Percentiles rank a stretch among this genome's conserved stretches.
These are phyloP conservation scores for Gallinago nigripennis DNA, from an alignment of 2,797 vertebrate genomes.

Conservation along the genomic window DNA sequence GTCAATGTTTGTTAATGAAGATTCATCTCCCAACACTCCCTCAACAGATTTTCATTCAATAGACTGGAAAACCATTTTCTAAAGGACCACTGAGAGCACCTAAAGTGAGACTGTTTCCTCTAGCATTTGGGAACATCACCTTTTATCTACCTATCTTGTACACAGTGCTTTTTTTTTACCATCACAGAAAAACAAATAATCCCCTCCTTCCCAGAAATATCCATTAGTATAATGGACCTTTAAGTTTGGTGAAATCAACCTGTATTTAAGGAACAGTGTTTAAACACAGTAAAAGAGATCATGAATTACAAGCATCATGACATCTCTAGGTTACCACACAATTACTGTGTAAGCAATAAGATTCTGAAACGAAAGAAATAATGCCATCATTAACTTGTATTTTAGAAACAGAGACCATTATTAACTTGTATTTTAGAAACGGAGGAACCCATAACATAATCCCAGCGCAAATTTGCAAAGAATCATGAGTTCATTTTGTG, in stretches of 20 bases:
- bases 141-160: conserved; percentile 2
- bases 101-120: background rate
- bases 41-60: background rate
- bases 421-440: background rate
- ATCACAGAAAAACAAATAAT: conserved; percentile 4
- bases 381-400: background rate
- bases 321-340: background rate
- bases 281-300: background rate
- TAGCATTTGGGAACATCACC: background rate
- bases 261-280: conserved; percentile 17
- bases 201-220: background rate
- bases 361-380: background rate
- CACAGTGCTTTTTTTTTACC: background rate
- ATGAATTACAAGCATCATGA: conserved; percentile 14
- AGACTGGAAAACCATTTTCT: conserved; percentile 8
- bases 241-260: background rate
- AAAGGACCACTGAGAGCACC: background rate
- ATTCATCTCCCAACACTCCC: conserved; percentile 19
- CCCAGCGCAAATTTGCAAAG: conserved; percentile 15
- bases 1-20: conserved; percentile 10
- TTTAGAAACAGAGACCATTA: background rate
- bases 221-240: background rate
- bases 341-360: background rate
- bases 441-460: background rate
- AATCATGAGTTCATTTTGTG: conserved; percentile 10